These are phyloP conservation scores for Podarcis siculus DNA, from an alignment of 2,797 vertebrate species.

Conservation along the genomic window DNA sequence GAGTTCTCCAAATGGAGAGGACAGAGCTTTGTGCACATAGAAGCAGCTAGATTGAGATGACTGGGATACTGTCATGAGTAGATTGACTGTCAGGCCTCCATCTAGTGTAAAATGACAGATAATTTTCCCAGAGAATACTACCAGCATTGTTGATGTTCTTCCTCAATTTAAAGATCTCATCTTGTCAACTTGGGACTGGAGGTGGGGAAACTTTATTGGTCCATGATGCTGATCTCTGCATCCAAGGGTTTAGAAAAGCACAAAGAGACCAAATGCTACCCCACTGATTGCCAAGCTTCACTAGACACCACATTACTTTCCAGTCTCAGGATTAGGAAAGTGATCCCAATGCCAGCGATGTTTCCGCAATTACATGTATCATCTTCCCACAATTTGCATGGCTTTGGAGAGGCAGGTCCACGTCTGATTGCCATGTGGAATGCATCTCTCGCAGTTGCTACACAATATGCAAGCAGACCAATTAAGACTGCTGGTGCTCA, in stretches of 20 bases:
- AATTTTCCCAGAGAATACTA: neutral
- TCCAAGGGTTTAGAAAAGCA: neutral
- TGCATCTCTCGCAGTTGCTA: constrained; percentile 14
- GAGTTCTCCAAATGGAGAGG: neutral
- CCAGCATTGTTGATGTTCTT: neutral
- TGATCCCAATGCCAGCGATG: constrained; percentile 37
- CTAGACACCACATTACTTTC: constrained; percentile 58
- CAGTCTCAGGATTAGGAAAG: constrained; percentile 45
- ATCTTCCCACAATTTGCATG: constrained; percentile 41
- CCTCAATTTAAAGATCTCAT: constrained; percentile 2
- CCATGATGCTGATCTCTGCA: constrained; percentile 18
- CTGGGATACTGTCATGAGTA: neutral
- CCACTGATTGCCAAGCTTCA: constrained; percentile 36
- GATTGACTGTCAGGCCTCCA: neutral
- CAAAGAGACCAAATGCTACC: constrained; percentile 40
- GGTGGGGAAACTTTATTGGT: constrained; percentile 28
- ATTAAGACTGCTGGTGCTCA: constrained; percentile 29
- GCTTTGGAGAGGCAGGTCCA: constrained; percentile 10
- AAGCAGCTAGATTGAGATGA: neutral
- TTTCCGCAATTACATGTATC: constrained; percentile 37
- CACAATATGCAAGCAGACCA: constrained; percentile 20
- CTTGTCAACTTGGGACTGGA: constrained; percentile 3
- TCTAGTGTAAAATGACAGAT: neutral
- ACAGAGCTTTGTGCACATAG: neutral
- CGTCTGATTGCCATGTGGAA: constrained; percentile 40